A percentile compares a stretch with the other conserved stretches of the same genome.
phyloP scores from a whole-genome alignment of 2,113 vertebrate species.

The Menidia beryllina region DNA sequence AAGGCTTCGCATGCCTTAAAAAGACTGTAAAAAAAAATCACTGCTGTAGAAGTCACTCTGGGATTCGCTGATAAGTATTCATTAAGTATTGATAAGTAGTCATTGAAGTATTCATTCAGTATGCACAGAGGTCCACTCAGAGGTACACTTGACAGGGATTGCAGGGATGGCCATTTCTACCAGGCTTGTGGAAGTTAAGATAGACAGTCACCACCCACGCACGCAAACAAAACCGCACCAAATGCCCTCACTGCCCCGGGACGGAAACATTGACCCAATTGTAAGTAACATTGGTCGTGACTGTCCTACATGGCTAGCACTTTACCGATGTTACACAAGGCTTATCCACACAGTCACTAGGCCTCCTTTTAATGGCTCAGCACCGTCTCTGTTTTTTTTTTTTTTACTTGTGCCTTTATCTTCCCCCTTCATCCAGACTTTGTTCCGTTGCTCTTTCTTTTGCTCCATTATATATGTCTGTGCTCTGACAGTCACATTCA shows the following conservation, averaged over 20 bases:
- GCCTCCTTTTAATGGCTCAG: conserved; percentile 54
- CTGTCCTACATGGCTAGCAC: conserved; percentile 77
- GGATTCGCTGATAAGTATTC: conserved; percentile 64
- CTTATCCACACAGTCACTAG: conserved; percentile 51
- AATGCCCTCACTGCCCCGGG: conserved; percentile 66
- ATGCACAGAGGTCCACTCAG: conserved; percentile 57
- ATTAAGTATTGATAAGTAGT: conserved; percentile 70
- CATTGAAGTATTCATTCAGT: conserved; percentile 64
- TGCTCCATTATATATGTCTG: conserved; percentile 64
- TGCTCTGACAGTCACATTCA: conserved; percentile 58
- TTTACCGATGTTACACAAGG: conserved; percentile 72
- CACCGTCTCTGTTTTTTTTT: conserved; percentile 59
- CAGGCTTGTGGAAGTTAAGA: conserved; percentile 40
- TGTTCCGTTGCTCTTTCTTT: conserved; percentile 56
- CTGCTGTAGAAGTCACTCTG: conserved; percentile 57
- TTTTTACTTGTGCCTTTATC: conserved; percentile 18
- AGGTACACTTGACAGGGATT: conserved; percentile 57
- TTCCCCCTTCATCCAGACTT: conserved; percentile 20
- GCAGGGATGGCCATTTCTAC: conserved; percentile 38
- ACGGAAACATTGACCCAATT: conserved; percentile 77
- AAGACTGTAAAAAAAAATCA: conserved; percentile 50
- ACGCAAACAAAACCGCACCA: conserved; percentile 20
- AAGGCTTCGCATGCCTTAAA: conserved; percentile 35
- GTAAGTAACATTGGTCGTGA: conserved; percentile 73
- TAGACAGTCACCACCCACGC: conserved; percentile 23